Evolutionary conservation across 1,140 invertebrate species (phyloP), one percentile per base, ranked within the genome.

Genomic region (Hyphantria cunea): DNA sequence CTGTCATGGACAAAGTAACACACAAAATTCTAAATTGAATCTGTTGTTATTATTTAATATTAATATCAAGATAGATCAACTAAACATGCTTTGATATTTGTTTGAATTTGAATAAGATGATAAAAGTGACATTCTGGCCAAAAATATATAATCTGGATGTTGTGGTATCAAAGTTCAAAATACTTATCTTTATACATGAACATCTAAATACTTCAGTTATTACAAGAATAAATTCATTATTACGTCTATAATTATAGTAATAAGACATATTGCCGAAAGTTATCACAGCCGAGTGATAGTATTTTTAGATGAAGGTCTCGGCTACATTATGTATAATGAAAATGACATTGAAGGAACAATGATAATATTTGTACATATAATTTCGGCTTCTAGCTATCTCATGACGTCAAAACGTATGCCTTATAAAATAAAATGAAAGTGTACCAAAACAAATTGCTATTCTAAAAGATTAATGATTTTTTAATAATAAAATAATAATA

Each of bases 301-400:
- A 87, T 86, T 88, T 82, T 74, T 88, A 84, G 84, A 76, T 68
- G 82, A 86, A 88, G 85, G 85, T 82, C 82, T 84, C 58, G 70
- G 77, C 72, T 72, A 73, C 51, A 66, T 49, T 48, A 61, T 42
- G 56, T 64, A 48, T 81, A 78, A 82, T 86, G 65, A 73, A 70
- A 63, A 72, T 69, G 78, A 79, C 80, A 86, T 83, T 86, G 74
- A 49, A 42, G 45, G n/a, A 39, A 45, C 47, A 34, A 49, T 31
- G 3, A 34, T 8, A n/a, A 17, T 55, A 39, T 63, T 49, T 41
- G 10, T 39, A 15, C 11, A 12, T 17, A n/a, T 42, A 6, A 37
- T 10, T 34, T 17, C 17, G 25, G 11, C 8, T 11, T 39, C 4
- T 64, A 14, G 11, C 0, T 9, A 39, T 39, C 8, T 39, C 9